A percentile compares a stretch with the other conserved stretches of the same genome.
These are phyloP conservation scores for Macrobrachium rosenbergii DNA, from an alignment of 1,140 invertebrate genomes.

Conservation along the genomic window DNA sequence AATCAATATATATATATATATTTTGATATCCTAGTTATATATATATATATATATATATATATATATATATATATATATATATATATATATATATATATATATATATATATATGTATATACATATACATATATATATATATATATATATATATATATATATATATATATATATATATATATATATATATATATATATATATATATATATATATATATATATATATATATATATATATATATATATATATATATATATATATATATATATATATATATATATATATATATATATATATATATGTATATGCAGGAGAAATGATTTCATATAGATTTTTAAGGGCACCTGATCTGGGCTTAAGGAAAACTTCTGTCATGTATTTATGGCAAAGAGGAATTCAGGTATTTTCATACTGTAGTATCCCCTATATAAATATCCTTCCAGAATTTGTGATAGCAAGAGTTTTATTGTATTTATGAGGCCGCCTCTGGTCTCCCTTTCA, in stretches of 20 bases:
- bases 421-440: no score
- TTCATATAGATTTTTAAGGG: no score
- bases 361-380: no score
- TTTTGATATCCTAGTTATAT: no score
- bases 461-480: no score
- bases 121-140: neutral
- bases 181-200: neutral
- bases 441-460: no score
- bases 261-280: neutral
- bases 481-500: no score
- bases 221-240: neutral
- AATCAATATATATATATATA: neutral
- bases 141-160: neutral
- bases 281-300: neutral
- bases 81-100: neutral
- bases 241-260: neutral
- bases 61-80: neutral
- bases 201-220: neutral
- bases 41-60: neutral
- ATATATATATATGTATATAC: neutral
- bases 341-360: no score
- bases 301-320: no score
- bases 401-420: no score
- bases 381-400: no score
- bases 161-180: neutral